Evolutionary conservation across 2,797 vertebrate species (phyloP).

Genomic region (Scyliorhinus canicula): DNA sequence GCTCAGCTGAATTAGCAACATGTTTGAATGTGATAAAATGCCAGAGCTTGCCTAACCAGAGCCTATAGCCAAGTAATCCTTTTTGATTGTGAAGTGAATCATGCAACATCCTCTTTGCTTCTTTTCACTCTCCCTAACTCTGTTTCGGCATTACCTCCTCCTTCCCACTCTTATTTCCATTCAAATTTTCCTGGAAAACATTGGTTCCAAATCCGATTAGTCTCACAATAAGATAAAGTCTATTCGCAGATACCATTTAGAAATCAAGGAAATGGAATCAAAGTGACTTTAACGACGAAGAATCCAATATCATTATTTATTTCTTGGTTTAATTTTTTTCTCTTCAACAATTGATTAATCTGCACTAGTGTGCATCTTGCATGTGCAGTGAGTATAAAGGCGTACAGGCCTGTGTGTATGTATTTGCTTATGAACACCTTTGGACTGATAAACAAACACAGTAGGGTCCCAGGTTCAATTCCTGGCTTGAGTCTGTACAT

Average conservation of each 20-base stretch:
- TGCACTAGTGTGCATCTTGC: not conserved
- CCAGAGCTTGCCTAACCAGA: slow-evolving; percentile 68
- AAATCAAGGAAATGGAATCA: not conserved
- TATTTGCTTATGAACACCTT: not conserved
- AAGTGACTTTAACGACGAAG: not conserved
- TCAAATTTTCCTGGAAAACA: not conserved
- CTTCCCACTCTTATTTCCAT: not conserved
- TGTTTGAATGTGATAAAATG: slow-evolving; percentile 92
- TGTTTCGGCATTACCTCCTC: not conserved
- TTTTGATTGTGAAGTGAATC: slow-evolving; percentile 85
- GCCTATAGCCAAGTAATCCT: slow-evolving; percentile 74
- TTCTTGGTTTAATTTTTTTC: not conserved
- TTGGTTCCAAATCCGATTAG: not conserved
- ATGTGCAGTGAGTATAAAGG: not conserved
- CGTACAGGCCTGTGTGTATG: not conserved
- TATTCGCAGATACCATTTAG: not conserved
- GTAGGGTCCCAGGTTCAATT: too few relatives aligned
- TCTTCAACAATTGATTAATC: not conserved
- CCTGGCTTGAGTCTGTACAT: too few relatives aligned
- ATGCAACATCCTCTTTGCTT: slow-evolving; percentile 51
- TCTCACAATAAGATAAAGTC: not conserved
- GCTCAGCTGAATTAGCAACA: slow-evolving; percentile 88
- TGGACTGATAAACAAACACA: too few relatives aligned
- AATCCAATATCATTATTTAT: not conserved
- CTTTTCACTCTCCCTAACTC: slow-evolving; percentile 38